phyloP scores from a whole-genome alignment of 1,140 invertebrate species.

The Rhopalosiphum padi region DNA sequence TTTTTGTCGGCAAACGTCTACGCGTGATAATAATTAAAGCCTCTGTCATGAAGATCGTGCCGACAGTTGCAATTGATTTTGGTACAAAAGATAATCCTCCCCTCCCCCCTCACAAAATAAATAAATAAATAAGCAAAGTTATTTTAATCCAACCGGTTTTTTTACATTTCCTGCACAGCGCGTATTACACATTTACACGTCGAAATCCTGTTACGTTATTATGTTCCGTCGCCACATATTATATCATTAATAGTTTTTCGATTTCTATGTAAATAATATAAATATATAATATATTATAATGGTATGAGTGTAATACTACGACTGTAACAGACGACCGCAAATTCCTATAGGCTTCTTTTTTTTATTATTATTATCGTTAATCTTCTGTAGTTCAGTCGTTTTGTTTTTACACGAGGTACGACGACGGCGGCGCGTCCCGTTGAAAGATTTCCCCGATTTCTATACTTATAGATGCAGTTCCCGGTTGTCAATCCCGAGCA shows the following conservation, averaged over 20 bases:
- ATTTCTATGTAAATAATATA: not conserved
- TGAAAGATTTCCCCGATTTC: constrained; percentile 27
- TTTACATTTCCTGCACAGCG: not conserved
- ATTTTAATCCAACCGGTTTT: not conserved
- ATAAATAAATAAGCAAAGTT: not conserved
- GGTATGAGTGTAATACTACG: not conserved
- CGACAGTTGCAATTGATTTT: not conserved
- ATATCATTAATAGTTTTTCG: not conserved
- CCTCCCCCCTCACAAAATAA: not conserved
- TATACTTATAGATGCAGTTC: not conserved
- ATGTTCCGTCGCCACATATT: not conserved
- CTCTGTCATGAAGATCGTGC: not conserved
- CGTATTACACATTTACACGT: not conserved
- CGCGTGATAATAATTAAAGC: not conserved
- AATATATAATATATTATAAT: not conserved
- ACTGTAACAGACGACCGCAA: not conserved
- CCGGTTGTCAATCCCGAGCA: not conserved
- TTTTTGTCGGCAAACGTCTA: not conserved
- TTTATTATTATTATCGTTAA: not conserved
- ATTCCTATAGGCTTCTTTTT: not conserved
- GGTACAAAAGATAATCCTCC: not conserved
- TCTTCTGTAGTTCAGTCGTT: not conserved
- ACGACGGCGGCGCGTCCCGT: not conserved
- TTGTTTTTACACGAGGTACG: not conserved
- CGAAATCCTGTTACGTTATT: not conserved